A percentile compares a stretch with the other conserved stretches of the same genome.
Evolutionary conservation across 2,888 invertebrate species (phyloP).

Genomic region (Andrena trimmerana): DNA sequence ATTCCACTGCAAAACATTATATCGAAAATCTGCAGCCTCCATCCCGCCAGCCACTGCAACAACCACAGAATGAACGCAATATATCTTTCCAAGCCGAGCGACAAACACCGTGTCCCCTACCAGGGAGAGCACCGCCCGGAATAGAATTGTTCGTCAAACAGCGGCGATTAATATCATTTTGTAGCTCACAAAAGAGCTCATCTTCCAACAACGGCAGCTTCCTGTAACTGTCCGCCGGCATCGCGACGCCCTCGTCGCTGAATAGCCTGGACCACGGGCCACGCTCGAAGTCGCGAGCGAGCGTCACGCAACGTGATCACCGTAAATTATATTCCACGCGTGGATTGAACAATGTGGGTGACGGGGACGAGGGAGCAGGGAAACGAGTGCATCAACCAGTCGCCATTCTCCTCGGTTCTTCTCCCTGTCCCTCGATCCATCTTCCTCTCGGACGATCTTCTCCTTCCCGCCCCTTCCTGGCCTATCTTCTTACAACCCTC

Average conservation of each 20-base stretch:
- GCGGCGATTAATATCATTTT: slow-evolving; percentile 49
- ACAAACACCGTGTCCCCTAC: slow-evolving; percentile 21
- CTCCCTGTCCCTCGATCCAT: background rate
- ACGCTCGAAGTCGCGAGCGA: slow-evolving; percentile 28
- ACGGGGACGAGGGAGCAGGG: slow-evolving; percentile 5
- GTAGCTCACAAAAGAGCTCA: slow-evolving; percentile 60
- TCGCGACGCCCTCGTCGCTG: slow-evolving; percentile 34
- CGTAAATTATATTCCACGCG: slow-evolving; percentile 62
- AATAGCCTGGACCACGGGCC: slow-evolving; percentile 48
- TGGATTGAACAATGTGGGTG: slow-evolving; percentile 46
- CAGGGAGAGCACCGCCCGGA: slow-evolving; percentile 35
- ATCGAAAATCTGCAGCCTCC: slow-evolving; percentile 14
- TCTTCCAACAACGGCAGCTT: slow-evolving; percentile 9
- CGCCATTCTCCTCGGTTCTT: background rate
- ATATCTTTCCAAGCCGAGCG: slow-evolving; percentile 37
- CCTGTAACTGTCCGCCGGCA: slow-evolving; percentile 47
- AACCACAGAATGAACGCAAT: slow-evolving; percentile 31
- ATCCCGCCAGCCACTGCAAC: slow-evolving; percentile 8
- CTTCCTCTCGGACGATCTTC: background rate
- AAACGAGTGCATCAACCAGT: background rate
- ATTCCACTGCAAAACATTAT: slow-evolving; percentile 2
- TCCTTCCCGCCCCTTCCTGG: background rate
- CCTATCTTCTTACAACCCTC: background rate
- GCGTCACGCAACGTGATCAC: slow-evolving; percentile 40
- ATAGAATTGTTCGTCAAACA: slow-evolving; percentile 49